These are phyloP conservation scores for Lordiphosa clarofinis DNA, from an alignment of 1,140 invertebrate genomes.

Conservation along the genomic window DNA sequence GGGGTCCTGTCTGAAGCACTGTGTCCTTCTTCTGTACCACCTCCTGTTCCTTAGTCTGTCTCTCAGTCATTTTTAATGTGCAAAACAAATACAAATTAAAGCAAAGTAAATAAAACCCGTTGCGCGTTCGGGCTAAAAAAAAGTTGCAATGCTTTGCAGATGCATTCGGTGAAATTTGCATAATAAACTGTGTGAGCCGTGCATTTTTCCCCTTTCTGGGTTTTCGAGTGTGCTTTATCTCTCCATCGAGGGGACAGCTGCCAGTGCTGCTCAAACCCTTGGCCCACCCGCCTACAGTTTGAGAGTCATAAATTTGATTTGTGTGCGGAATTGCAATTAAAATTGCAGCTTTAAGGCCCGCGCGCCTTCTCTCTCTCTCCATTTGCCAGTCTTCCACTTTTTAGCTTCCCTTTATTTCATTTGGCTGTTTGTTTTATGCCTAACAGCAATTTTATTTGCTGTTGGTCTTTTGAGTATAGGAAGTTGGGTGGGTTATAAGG, in stretches of 20 bases:
- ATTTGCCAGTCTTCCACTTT: slow-evolving; percentile 19
- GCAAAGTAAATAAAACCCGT: slow-evolving; percentile 47
- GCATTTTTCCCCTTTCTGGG: not conserved
- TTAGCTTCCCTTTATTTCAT: slow-evolving; percentile 15
- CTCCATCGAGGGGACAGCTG: not conserved
- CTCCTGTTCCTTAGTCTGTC: not conserved
- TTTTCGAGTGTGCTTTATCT: slow-evolving; percentile 7
- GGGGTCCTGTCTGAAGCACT: slow-evolving; percentile 2
- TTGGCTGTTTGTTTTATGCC: slow-evolving; percentile 42
- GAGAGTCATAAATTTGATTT: slow-evolving; percentile 42
- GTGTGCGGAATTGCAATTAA: slow-evolving; percentile 30
- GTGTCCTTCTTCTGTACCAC: too few relatives aligned
- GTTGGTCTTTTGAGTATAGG: slow-evolving; percentile 1
- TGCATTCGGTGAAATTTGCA: slow-evolving; percentile 25
- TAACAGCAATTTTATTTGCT: slow-evolving; percentile 30
- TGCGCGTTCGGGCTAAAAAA: slow-evolving; percentile 24
- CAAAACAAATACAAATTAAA: slow-evolving; percentile 58
- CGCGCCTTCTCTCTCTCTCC: not conserved
- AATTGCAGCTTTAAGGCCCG: slow-evolving; percentile 36
- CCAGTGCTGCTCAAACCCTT: slow-evolving; percentile 4
- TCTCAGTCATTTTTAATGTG: slow-evolving; percentile 51
- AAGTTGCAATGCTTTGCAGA: slow-evolving; percentile 21
- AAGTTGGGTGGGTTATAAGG: too few relatives aligned
- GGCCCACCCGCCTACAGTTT: slow-evolving; percentile 17
- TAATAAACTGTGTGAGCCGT: slow-evolving; percentile 33